Evolutionary conservation across 2,888 invertebrate species (phyloP).

Genomic region (Unio pictorum): DNA sequence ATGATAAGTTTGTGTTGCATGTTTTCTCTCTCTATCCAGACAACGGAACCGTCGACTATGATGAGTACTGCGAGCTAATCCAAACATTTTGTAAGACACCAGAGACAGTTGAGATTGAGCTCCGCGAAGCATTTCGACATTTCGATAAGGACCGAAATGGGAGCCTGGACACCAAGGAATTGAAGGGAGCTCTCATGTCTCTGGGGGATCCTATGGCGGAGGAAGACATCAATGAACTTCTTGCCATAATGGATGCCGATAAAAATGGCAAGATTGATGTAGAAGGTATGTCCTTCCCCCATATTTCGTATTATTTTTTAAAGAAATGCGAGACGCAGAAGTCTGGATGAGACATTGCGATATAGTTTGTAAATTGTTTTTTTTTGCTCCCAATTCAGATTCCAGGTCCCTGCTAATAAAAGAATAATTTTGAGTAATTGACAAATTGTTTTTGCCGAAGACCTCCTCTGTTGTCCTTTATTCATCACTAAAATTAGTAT

Average conservation of each 20-base stretch:
- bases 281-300: constrained; percentile 19
- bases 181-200: constrained; percentile 19
- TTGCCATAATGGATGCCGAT: constrained; percentile 24
- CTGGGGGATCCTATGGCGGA: constrained; percentile 30
- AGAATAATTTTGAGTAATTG: no score
- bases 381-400: no score
- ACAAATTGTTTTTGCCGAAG: no score
- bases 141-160: constrained; percentile 13
- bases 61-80: constrained; percentile 27
- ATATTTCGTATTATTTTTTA: no score
- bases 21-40: constrained; percentile 13
- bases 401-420: no score
- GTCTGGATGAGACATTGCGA: no score
- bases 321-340: no score
- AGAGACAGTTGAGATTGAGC: constrained; percentile 28
- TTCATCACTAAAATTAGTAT: no score
- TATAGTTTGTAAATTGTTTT: no score
- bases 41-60: constrained; percentile 17
- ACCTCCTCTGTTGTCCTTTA: no score
- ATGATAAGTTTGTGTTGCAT: no score
- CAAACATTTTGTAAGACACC: constrained; percentile 18
- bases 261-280: constrained; percentile 26
- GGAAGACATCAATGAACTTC: constrained; percentile 22
- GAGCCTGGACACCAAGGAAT: constrained; percentile 22
- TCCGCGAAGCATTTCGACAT: constrained; percentile 26